Percentiles rank a stretch among this genome's conserved stretches.
Evolutionary conservation across 2,888 invertebrate species (phyloP).

Genomic region (Cantharis nigra): DNA sequence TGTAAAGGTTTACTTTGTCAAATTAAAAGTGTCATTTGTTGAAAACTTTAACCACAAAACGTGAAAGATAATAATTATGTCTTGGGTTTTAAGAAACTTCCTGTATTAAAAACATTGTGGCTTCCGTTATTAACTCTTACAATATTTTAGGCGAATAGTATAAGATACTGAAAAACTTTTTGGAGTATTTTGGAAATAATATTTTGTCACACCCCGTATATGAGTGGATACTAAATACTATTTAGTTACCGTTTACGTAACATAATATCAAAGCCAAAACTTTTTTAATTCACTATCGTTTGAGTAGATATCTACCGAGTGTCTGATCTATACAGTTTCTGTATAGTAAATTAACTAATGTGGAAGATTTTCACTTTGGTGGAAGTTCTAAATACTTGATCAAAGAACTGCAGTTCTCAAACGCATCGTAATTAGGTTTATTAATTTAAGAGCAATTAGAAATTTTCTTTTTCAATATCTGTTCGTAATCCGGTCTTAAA

Average conservation of each 20-base stretch:
- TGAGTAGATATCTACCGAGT: neutral
- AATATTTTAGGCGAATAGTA: no score
- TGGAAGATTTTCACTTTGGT: neutral
- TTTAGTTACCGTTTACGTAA: neutral
- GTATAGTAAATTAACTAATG: neutral
- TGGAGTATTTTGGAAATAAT: no score
- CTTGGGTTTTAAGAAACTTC: neutral
- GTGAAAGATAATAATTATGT: neutral
- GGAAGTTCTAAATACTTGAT: neutral
- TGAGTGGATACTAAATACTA: neutral
- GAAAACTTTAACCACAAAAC: neutral
- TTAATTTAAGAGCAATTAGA: neutral
- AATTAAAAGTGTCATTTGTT: neutral
- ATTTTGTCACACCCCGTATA: neutral
- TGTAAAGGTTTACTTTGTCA: neutral
- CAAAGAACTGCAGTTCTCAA: neutral
- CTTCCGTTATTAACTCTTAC: no score
- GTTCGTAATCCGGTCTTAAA: neutral
- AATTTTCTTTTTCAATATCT: neutral
- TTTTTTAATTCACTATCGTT: neutral
- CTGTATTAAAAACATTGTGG: no score
- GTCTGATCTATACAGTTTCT: neutral
- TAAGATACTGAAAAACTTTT: no score
- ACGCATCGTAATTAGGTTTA: neutral
- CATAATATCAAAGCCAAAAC: neutral